A percentile compares a stretch with the other conserved stretches of the same genome.
Evolutionary conservation across 30 jellyfish, hydroid and myxozoan genomes (phyloP).

Genomic region (Pseudorhiza aurosa): DNA sequence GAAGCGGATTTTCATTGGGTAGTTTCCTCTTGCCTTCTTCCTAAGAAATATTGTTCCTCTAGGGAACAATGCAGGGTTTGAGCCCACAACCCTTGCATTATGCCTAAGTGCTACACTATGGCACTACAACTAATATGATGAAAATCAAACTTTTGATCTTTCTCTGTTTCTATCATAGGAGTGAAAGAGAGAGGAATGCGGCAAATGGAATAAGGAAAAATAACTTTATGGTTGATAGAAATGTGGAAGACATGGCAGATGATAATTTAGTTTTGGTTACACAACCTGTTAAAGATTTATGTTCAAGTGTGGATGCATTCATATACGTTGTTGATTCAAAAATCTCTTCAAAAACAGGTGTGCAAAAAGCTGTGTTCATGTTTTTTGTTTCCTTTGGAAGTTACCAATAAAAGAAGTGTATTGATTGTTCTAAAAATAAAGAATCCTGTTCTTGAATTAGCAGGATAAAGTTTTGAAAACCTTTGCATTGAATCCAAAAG

Average conservation of each 20-base stretch:
- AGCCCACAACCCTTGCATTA: too few species aligned
- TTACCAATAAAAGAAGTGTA: too few species aligned
- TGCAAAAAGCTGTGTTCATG: too few species aligned
- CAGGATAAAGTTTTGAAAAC: background rate
- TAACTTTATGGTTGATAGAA: conserved; percentile 58
- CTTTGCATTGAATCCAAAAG: background rate
- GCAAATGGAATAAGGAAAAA: conserved; percentile 64
- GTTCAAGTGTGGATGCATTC: conserved; percentile 94
- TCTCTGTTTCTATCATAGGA: too few species aligned
- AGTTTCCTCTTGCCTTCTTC: too few species aligned
- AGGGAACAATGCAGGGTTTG: too few species aligned
- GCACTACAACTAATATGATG: too few species aligned
- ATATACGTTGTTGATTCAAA: conserved; percentile 85
- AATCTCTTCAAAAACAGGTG: conserved; percentile 33
- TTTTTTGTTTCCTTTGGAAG: too few species aligned
- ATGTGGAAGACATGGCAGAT: conserved; percentile 29
- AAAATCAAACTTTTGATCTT: too few species aligned
- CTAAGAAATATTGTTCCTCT: too few species aligned
- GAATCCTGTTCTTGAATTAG: background rate
- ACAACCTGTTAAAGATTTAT: conserved; percentile 89
- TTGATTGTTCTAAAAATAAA: background rate
- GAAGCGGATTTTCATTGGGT: too few species aligned
- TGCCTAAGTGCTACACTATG: too few species aligned
- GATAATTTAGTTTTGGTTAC: conserved; percentile 46
- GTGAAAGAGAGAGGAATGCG: conserved; percentile 79